Evolutionary conservation across 2,888 invertebrate species (phyloP).

Genomic region (Drosophila merina): DNA sequence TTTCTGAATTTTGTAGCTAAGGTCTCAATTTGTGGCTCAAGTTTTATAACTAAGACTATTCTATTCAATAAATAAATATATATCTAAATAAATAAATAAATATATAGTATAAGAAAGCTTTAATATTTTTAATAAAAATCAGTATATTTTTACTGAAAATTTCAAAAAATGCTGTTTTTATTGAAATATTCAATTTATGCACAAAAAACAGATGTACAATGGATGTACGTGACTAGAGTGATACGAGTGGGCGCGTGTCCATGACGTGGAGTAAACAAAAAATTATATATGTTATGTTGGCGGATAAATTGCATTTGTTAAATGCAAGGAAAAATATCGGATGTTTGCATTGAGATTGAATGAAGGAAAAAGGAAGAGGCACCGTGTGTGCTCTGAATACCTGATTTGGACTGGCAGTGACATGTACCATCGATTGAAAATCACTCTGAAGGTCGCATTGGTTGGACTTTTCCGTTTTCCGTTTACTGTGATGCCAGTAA

Average conservation of each 20-base stretch:
- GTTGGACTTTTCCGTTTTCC: constrained; percentile 30
- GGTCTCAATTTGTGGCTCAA: too few relatives aligned
- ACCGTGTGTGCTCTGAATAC: constrained; percentile 23
- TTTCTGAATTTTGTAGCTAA: too few relatives aligned
- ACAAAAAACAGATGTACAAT: neutral
- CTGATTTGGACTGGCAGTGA: constrained; percentile 21
- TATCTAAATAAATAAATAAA: too few relatives aligned
- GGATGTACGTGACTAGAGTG: constrained; percentile 62
- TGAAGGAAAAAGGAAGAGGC: constrained; percentile 19
- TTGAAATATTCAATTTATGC: neutral
- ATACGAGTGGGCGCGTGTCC: constrained; percentile 33
- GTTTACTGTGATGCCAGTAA: neutral
- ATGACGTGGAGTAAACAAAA: constrained; percentile 43
- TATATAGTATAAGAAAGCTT: too few relatives aligned
- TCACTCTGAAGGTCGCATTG: constrained; percentile 22
- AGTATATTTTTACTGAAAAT: neutral
- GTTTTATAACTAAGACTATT: too few relatives aligned
- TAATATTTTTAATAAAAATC: too few relatives aligned
- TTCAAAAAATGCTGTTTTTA: neutral
- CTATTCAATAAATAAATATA: too few relatives aligned
- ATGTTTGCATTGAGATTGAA: constrained; percentile 27
- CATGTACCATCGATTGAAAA: constrained; percentile 15
- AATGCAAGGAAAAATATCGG: constrained; percentile 47
- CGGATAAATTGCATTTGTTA: constrained; percentile 54
- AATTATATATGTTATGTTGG: constrained; percentile 24